Conservation (phyloP, 2,888 invertebrate genomes). For the Epistrophe grossulariae region DNA sequence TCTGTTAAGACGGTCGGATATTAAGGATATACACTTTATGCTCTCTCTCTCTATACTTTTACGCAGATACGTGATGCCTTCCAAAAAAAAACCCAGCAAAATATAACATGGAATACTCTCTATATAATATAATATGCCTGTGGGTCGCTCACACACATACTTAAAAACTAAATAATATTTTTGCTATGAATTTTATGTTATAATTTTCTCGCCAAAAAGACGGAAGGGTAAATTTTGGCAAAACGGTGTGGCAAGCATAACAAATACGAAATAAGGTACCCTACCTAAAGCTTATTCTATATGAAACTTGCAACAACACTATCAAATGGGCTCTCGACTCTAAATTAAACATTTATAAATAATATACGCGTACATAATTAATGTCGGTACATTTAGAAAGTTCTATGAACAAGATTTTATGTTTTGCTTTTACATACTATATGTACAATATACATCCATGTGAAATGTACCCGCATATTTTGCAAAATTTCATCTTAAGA, state of each 20-base stretch:
- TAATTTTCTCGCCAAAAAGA: slow-evolving; percentile 14
- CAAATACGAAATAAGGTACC: slow-evolving; percentile 7
- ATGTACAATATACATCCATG: too few relatives aligned
- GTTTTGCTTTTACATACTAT: neutral
- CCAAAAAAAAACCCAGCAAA: neutral
- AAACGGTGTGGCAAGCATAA: slow-evolving; percentile 29
- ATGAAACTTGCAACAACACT: slow-evolving; percentile 9
- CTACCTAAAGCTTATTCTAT: neutral
- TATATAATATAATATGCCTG: neutral
- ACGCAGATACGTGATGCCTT: slow-evolving; percentile 24
- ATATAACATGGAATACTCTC: neutral
- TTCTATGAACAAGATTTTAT: neutral
- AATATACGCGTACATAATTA: neutral
- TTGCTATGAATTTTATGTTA: slow-evolving; percentile 33
- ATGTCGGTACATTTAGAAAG: neutral
- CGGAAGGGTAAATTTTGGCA: slow-evolving; percentile 19
- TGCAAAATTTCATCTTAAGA: neutral
- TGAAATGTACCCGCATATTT: neutral
- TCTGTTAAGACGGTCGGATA: slow-evolving; percentile 53
- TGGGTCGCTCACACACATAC: neutral
- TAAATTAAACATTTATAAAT: slow-evolving; percentile 22
- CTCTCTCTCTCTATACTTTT: neutral
- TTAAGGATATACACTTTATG: slow-evolving; percentile 51
- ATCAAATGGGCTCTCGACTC: neutral
- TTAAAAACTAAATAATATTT: slow-evolving; percentile 37